Percentiles rank a stretch among this genome's conserved stretches.
Conservation (phyloP, 2,797 vertebrate genomes). For the Sebastes melanostomus region DNA sequence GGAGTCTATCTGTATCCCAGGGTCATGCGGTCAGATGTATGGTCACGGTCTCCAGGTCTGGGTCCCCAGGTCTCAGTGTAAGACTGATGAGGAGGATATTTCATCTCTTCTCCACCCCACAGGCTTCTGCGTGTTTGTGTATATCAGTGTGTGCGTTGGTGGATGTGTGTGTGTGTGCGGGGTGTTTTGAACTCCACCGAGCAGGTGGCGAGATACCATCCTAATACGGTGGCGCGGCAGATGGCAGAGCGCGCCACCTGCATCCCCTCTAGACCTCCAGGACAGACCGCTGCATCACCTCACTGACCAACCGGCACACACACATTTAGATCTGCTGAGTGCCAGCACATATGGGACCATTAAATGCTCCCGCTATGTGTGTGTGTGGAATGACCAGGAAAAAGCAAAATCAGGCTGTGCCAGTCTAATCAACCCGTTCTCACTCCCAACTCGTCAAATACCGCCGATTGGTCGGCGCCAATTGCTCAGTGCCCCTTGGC, state of each 20-base stretch:
- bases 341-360: constrained; percentile 24
- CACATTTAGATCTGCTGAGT: constrained; percentile 3
- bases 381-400: neutral
- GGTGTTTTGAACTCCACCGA: constrained; percentile 38
- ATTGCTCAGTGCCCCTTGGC: no score
- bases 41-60: constrained; percentile 51
- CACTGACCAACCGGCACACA: constrained; percentile 31
- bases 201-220: constrained; percentile 64
- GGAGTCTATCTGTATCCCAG: constrained; percentile 9
- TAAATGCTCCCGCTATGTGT: neutral
- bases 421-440: no score
- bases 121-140: constrained; percentile 36
- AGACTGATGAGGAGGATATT: constrained; percentile 66
- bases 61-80: constrained; percentile 57
- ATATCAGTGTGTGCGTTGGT: neutral
- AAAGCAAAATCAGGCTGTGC: neutral
- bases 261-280: constrained; percentile 66
- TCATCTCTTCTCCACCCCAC: constrained; percentile 60
- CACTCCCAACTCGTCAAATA: no score
- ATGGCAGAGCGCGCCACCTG: constrained; percentile 71
- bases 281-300: constrained; percentile 52
- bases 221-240: constrained; percentile 64
- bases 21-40: constrained; percentile 64
- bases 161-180: neutral
- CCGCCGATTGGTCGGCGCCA: no score